Base-by-base conservation (phyloP, 1,140 invertebrate species). In the Pectinophora gossypiella region DNA sequence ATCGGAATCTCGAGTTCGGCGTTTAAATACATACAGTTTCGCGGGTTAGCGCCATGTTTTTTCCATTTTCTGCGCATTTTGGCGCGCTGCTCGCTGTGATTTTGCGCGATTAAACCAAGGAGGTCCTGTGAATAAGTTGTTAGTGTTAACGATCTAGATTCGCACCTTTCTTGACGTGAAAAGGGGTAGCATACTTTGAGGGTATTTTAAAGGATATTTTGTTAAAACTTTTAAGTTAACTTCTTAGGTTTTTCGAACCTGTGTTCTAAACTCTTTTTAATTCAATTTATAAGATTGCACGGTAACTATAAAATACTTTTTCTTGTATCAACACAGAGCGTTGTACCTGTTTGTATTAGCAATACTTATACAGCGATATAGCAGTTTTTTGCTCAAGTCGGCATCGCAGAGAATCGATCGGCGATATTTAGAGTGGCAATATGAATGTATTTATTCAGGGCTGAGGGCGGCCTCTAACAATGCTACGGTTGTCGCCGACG, bases 401-500 rank as follows among this genome's bases (percentile, higher is more conserved):
- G 13, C 38, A n/a, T 15, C 18, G 38, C 38, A 60, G 62, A 62
- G 65, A 52, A 69, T 72, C 60, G 63, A 67, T 74, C 67, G 65
- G 61, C 66, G 71, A 81, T 81, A 80, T 86, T 79, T 81, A 74
- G 72, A 80, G 83, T 84, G 83, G 76, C 83, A 78, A 84, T 86
- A 86, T 84, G 80, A 84, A 86, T 86, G 80, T 86, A 86, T 86
- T 86, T 86, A 86, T 86, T 81, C 80, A 80, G 76, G 61, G 69
- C 63, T 73, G 63, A 72, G 77, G 75, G 72, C 72, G 76, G 74
- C 70, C 76, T 70, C 72, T 83, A 86, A 86, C 83, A 86, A 86
- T 86, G 80, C 78, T 78, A 76, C 70, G 83, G 76, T 84, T 86
- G 83, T 84, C 76, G 76, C 59, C 58, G 65, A 71, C 62, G 69